These are phyloP conservation scores for Gobiocypris rarus DNA, from an alignment of 2,113 vertebrate genomes.

Conservation along the genomic window DNA sequence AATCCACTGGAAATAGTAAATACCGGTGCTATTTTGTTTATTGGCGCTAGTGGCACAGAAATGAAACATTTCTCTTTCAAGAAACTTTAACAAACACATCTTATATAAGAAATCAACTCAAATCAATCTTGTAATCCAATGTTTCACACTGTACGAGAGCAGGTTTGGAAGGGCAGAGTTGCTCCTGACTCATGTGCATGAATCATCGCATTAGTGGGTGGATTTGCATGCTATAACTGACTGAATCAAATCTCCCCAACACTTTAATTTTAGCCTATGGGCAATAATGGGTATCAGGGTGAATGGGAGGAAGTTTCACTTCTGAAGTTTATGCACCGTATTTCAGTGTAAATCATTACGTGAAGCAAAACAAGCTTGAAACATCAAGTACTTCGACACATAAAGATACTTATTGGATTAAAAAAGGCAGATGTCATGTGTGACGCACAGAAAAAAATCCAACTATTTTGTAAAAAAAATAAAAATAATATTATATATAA, in stretches of 20 bases:
- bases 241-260: not conserved
- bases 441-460: too few relatives aligned
- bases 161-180: conserved; percentile 10
- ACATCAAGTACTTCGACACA: too few relatives aligned
- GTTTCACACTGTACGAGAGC: not conserved
- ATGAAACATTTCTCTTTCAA: not conserved
- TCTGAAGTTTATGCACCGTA: too few relatives aligned
- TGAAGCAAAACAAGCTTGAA: conserved; percentile 6
- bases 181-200: conserved; percentile 17
- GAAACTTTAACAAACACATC: conserved; percentile 2
- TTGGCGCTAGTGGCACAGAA: not conserved
- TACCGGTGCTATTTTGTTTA: not conserved
- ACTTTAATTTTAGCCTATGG: conserved; percentile 22
- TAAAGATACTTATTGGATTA: too few relatives aligned
- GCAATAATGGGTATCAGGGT: not conserved
- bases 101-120: not conserved
- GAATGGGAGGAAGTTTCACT: not conserved
- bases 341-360: not conserved
- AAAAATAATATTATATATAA: too few relatives aligned
- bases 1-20: not conserved
- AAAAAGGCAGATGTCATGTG: too few relatives aligned
- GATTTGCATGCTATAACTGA: not conserved
- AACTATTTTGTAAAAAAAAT: too few relatives aligned
- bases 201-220: conserved; percentile 32
- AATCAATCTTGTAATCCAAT: not conserved